A percentile compares a stretch with the other conserved stretches of the same genome.
Conservation (phyloP, 2,113 vertebrate species). For the Mandrillus leucophaeus region DNA sequence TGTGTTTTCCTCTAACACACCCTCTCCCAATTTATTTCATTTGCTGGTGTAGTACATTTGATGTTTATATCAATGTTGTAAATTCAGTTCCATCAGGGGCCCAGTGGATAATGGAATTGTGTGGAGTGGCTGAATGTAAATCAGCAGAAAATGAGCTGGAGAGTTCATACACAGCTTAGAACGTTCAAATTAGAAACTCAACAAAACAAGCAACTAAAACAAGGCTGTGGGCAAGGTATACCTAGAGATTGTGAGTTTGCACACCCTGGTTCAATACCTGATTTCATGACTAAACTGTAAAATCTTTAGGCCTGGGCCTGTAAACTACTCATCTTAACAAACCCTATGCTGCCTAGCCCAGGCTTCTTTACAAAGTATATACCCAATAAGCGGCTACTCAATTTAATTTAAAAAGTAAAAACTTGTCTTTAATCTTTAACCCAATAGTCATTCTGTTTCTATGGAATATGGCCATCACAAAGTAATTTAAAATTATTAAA, state of each 20-base stretch:
- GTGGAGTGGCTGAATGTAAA: neutral
- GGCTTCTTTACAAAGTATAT: neutral
- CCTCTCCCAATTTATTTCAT: neutral
- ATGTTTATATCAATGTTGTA: neutral
- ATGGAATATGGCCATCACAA: neutral
- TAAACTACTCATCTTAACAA: neutral
- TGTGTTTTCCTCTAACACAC: neutral
- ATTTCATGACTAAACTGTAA: neutral
- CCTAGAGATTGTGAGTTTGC: neutral
- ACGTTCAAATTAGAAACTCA: slow-evolving; percentile 8
- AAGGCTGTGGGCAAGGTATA: neutral
- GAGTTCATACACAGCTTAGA: neutral
- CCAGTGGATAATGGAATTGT: neutral
- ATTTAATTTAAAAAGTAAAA: neutral
- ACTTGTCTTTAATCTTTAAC: neutral
- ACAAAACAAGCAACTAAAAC: neutral
- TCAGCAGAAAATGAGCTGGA: neutral
- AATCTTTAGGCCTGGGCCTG: neutral
- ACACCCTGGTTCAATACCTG: neutral
- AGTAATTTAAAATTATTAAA: neutral
- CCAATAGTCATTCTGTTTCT: neutral
- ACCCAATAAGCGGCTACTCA: neutral
- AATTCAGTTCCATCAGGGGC: neutral
- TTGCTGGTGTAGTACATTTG: neutral
- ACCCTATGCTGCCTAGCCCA: neutral